A percentile compares a stretch with the other conserved stretches of the same genome.
These are phyloP conservation scores for Drosophila nigricruria DNA, from an alignment of 2,888 invertebrate genomes.

Conservation along the genomic window DNA sequence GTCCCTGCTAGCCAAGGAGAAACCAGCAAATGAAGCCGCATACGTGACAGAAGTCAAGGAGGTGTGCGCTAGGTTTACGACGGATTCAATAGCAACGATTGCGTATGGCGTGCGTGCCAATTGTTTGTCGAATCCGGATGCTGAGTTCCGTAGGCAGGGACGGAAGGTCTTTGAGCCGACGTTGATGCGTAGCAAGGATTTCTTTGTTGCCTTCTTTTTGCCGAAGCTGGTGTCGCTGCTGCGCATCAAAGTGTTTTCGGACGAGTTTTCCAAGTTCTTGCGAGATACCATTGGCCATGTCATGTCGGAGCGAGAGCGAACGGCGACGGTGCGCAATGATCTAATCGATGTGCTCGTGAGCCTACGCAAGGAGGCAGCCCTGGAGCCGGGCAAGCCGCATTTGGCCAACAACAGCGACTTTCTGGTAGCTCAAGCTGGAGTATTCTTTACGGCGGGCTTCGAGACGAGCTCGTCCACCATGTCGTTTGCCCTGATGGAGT, in stretches of 20 bases:
- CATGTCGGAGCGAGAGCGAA: constrained; percentile 84
- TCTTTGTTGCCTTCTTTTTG: constrained; percentile 79
- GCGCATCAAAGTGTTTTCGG: constrained; percentile 75
- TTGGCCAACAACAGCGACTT: constrained; percentile 72
- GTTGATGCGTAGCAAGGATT: constrained; percentile 72
- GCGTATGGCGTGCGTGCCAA: constrained; percentile 83
- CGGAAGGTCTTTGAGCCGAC: constrained; percentile 67
- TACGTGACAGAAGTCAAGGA: constrained; percentile 79
- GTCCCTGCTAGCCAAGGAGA: constrained; percentile 44
- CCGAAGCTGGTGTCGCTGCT: constrained; percentile 77
- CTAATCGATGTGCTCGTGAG: constrained; percentile 86
- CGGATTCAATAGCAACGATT: constrained; percentile 83
- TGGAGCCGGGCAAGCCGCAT: constrained; percentile 52
- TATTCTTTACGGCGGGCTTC: constrained; percentile 84
- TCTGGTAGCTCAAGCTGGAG: constrained; percentile 83
- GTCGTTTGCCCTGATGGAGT: constrained; percentile 84
- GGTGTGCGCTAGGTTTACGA: constrained; percentile 77
- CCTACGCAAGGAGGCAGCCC: constrained; percentile 79
- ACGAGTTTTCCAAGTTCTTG: constrained; percentile 82
- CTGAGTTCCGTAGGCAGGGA: constrained; percentile 79
- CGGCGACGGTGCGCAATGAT: constrained; percentile 85
- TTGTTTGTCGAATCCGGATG: constrained; percentile 78
- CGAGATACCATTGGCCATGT: constrained; percentile 83
- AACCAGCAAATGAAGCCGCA: constrained; percentile 15
- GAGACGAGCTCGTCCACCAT: constrained; percentile 85